Conservation (phyloP, 1,140 invertebrate genomes). For the Phthorimaea operculella region DNA sequence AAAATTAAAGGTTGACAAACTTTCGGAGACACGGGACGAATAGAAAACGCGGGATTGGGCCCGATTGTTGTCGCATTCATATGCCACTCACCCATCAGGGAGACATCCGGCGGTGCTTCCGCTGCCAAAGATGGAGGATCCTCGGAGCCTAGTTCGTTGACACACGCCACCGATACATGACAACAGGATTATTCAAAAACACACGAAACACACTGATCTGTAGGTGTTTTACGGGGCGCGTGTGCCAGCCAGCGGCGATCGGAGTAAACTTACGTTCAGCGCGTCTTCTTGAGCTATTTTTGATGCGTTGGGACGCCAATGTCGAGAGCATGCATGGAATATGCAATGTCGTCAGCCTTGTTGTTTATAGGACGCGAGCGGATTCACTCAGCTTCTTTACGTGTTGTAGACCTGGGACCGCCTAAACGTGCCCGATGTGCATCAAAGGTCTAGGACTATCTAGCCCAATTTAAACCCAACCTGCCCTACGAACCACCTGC, state of each 20-base stretch:
- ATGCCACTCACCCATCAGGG: conserved; percentile 61
- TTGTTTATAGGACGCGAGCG: conserved; percentile 26
- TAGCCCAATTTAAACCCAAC: too few species aligned
- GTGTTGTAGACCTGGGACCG: too few species aligned
- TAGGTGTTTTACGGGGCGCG: conserved; percentile 19
- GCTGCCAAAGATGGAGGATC: conserved; percentile 65
- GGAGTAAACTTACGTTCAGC: conserved; percentile 54
- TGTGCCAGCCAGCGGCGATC: conserved; percentile 49
- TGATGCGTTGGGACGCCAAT: conserved; percentile 64
- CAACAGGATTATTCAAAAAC: conserved; percentile 22
- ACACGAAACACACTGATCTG: conserved; percentile 5
- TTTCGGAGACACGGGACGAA: conserved; percentile 60
- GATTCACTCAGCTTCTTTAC: background rate
- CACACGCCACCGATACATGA: conserved; percentile 41
- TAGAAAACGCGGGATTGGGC: conserved; percentile 61
- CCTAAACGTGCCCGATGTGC: too few species aligned
- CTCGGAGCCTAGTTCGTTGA: conserved; percentile 58
- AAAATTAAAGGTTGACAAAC: conserved; percentile 65
- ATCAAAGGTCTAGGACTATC: too few species aligned
- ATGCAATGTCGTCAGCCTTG: conserved; percentile 63
- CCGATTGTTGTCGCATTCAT: conserved; percentile 62
- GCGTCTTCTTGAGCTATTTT: conserved; percentile 64
- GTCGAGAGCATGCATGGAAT: conserved; percentile 66
- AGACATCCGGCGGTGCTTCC: conserved; percentile 64
- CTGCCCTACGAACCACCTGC: too few species aligned